These are phyloP conservation scores for Umimayanthus kanabou DNA, from an alignment of 92 coral and sea anemone species.

Conservation along the genomic window DNA sequence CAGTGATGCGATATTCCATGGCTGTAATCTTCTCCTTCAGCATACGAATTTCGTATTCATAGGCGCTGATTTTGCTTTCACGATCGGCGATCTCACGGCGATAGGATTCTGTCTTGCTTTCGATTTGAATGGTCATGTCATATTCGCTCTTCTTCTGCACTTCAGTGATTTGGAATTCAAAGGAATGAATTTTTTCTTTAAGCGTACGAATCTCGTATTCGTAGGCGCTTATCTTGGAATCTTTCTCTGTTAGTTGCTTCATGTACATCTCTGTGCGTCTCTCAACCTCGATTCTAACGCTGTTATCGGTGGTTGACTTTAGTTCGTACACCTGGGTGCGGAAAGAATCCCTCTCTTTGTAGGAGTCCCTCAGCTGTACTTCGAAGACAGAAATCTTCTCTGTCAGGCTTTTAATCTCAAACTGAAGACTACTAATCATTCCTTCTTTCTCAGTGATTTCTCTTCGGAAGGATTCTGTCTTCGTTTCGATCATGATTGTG, in stretches of 20 bases:
- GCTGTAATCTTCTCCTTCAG: too few relatives aligned
- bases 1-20: too few relatives aligned
- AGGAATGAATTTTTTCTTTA: not conserved
- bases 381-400: slow-evolving; percentile 19
- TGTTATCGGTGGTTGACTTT: slow-evolving; percentile 40
- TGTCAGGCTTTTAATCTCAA: slow-evolving; percentile 5
- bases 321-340: not conserved
- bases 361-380: slow-evolving; percentile 8
- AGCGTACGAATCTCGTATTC: not conserved
- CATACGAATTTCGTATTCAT: too few relatives aligned
- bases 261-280: slow-evolving; percentile 36
- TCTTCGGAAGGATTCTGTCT: not conserved
- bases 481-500: slow-evolving; percentile 3
- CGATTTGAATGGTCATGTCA: not conserved
- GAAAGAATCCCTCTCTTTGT: not conserved
- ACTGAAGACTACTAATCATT: not conserved
- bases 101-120: too few relatives aligned
- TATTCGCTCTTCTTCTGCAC: slow-evolving; percentile 27
- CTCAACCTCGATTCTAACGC: slow-evolving; percentile 28
- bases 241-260: slow-evolving; percentile 35
- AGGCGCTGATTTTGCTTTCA: too few relatives aligned
- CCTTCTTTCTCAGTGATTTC: too few relatives aligned
- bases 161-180: not conserved
- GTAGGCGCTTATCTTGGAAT: slow-evolving; percentile 31
- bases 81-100: too few relatives aligned